Percentiles rank a stretch among this genome's conserved stretches.
Conservation (phyloP, 1,140 invertebrate genomes). For the Zeugodacus cucurbitae region DNA sequence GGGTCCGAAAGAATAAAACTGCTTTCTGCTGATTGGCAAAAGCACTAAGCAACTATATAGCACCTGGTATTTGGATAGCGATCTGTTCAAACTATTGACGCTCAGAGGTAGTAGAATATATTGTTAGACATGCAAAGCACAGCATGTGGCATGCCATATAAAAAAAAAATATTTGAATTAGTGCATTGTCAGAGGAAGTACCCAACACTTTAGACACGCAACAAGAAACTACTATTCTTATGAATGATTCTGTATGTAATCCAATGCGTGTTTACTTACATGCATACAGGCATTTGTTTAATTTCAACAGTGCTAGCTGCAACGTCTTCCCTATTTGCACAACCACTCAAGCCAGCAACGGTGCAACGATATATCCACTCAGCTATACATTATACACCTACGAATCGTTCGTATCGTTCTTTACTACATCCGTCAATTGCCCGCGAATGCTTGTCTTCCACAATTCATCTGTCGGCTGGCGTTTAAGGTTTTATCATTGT, state of each 20-base stretch:
- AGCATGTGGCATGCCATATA: not conserved
- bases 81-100: not conserved
- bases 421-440: not conserved
- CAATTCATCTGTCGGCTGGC: slow-evolving; percentile 26
- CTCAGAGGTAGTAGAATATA: too few species aligned
- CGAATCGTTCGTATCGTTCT: not conserved
- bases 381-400: not conserved
- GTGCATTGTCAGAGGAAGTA: not conserved
- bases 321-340: not conserved
- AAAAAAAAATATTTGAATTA: not conserved
- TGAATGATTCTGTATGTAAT: not conserved
- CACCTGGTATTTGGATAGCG: too few species aligned
- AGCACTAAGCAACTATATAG: too few species aligned
- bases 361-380: too few species aligned
- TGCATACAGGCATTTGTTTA: not conserved
- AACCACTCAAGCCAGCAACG: too few species aligned
- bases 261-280: not conserved
- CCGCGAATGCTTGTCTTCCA: slow-evolving; percentile 11
- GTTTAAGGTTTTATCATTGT: slow-evolving; percentile 4
- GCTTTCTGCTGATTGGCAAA: too few species aligned
- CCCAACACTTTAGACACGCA: not conserved
- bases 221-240: not conserved
- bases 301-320: not conserved
- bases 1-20: too few species aligned
- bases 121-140: not conserved